A percentile compares a stretch with the other conserved stretches of the same genome.
phyloP scores from a whole-genome alignment of 1,140 invertebrate species.

The Macrobrachium rosenbergii region DNA sequence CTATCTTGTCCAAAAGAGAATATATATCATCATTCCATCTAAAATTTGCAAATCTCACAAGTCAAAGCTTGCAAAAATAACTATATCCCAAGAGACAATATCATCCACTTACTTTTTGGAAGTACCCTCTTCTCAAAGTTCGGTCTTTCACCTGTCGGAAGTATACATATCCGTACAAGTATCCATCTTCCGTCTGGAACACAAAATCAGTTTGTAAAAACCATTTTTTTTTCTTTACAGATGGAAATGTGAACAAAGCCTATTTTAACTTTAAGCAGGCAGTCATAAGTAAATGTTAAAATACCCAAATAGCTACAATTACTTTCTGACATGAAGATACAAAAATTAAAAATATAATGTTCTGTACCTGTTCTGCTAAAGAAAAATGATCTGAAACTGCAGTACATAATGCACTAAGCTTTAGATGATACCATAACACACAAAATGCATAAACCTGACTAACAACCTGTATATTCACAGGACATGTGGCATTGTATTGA shows the following conservation, averaged over 20 bases:
- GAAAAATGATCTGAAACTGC: no score
- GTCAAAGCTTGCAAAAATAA: neutral
- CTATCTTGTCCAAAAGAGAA: no score
- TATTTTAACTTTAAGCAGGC: no score
- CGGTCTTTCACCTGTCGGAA: slow-evolving; percentile 98
- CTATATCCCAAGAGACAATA: neutral
- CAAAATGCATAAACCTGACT: neutral
- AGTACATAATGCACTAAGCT: no score
- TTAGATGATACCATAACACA: neutral
- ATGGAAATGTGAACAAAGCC: no score
- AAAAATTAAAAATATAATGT: no score
- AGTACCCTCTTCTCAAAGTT: slow-evolving; percentile 94
- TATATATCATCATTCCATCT: no score
- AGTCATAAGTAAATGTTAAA: no score
- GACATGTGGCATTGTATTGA: slow-evolving; percentile 60
- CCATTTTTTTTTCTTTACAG: neutral
- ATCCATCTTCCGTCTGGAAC: slow-evolving; percentile 82
- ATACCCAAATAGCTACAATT: no score
- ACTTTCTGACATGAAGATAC: no score
- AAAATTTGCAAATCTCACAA: neutral
- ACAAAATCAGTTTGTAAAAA: slow-evolving; percentile 64
- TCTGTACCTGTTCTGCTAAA: no score
- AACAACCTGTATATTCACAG: slow-evolving; percentile 58
- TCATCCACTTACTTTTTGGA: slow-evolving; percentile 86
- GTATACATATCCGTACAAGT: slow-evolving; percentile 97